Evolutionary conservation across 2,888 invertebrate species (phyloP).

Genomic region (Junonia oenone): DNA sequence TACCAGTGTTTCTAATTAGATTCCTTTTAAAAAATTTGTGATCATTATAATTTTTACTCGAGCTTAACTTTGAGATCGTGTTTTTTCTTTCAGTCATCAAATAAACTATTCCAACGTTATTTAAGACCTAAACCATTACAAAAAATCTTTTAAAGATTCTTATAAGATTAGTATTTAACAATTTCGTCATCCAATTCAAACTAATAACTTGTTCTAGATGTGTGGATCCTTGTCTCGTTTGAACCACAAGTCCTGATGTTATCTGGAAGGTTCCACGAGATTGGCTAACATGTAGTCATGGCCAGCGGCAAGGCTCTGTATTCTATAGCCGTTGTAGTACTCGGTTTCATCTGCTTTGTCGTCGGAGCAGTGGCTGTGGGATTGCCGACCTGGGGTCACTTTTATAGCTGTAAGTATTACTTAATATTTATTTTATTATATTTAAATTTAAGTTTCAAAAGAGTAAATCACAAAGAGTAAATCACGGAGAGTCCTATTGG

Average conservation of each 20-base stretch:
- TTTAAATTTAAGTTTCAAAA: not conserved
- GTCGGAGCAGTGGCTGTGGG: constrained; percentile 91
- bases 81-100: not conserved
- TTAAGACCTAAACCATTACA: not conserved
- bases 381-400: constrained; percentile 93
- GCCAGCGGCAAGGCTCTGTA: constrained; percentile 83
- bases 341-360: constrained; percentile 89
- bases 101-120: not conserved
- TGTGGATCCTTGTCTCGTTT: constrained; percentile 24
- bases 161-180: too few species aligned
- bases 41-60: constrained; percentile 6
- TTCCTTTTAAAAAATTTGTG: constrained; percentile 6
- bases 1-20: constrained; percentile 6
- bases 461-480: too few species aligned
- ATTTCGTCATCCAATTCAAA: not conserved
- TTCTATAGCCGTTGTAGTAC: constrained; percentile 83
- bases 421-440: not conserved
- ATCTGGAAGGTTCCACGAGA: constrained; percentile 44
- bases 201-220: constrained; percentile 51
- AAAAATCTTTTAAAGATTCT: not conserved
- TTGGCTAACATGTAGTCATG: constrained; percentile 78
- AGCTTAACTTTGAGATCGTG: not conserved
- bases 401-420: constrained; percentile 82
- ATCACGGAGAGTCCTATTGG: too few species aligned
- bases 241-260: constrained; percentile 55